Evolutionary conservation across 2,113 vertebrate genomes (phyloP), one percentile per base, ranked within the genome.

Genomic region (Xiphophorus hellerii): DNA sequence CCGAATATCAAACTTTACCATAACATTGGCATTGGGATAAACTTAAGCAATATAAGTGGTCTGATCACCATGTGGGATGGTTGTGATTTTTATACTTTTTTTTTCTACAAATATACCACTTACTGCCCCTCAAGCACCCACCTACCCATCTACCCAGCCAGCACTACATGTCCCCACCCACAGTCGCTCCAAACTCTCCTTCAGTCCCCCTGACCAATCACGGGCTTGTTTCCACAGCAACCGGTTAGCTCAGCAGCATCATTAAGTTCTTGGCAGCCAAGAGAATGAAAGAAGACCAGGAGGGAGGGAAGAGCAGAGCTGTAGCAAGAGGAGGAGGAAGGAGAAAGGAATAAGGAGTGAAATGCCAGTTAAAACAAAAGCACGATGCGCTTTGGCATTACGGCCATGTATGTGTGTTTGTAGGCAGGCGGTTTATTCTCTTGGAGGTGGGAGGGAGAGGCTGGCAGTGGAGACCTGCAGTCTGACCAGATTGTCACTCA

Each of bases 261-360:
- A 91, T 92, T 93, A 93, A 92, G 85, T 89, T 89, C 90, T 87
- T 92, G 91, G 91, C 90, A 89, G 89, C 73, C 17, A 70, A 60
- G 83, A 90, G 89, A 90, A 91, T 87, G 82, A 90, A 87, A 90
- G 85, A 89, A 84, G 80, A 83, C 42, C 31, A 2, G 73, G 83
- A 90, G 85, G 72, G 80, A 81, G 81, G 80, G 74, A 86, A 51
- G 71, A 79, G 75, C 54, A 27, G 61, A 68, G 73, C 27, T 11
- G 31, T 29, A 11, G 61, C 74, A 63, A 20, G 76, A 65, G 8
- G 67, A 78, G 22, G 30, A 29, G 13, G 29, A 70, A 33, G 81
- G 79, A 25, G 74, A 77, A 78, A 71, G 44, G 54, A 62, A 62
- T 54, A 10, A 75, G 35, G 77, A 83, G 71, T 72, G 74, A 87